Percentiles rank a stretch among this genome's conserved stretches.
Conservation (phyloP, 2,113 vertebrate species). For the Eulacestoma nigropectus region DNA sequence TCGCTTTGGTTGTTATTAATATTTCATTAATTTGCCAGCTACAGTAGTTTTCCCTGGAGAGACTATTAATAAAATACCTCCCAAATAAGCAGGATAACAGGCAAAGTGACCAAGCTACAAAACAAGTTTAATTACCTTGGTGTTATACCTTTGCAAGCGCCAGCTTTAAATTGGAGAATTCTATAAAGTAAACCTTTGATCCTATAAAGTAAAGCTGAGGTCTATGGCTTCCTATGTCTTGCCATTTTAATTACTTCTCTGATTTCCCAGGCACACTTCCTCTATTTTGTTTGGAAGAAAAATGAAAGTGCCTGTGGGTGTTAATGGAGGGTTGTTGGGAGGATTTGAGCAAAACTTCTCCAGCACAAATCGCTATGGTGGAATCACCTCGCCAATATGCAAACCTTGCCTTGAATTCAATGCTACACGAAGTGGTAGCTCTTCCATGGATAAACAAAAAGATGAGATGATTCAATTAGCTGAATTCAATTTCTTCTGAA, state of each 20-base stretch:
- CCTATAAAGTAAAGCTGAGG: constrained; percentile 34
- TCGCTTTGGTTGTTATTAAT: constrained; percentile 70
- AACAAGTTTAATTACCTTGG: constrained; percentile 71
- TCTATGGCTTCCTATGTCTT: constrained; percentile 32
- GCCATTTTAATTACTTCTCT: constrained; percentile 57
- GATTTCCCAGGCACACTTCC: neutral
- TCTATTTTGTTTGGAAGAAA: neutral
- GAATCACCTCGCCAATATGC: neutral
- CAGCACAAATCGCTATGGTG: fast-evolving
- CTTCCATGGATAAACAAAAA: neutral
- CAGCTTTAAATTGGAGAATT: constrained; percentile 55
- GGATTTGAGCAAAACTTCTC: neutral
- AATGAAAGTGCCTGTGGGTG: neutral
- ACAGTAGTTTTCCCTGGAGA: constrained; percentile 67
- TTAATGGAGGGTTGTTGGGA: neutral
- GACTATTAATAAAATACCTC: constrained; percentile 81
- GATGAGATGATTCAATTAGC: neutral
- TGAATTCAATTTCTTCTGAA: neutral
- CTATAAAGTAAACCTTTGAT: constrained; percentile 60
- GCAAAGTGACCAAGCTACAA: constrained; percentile 68
- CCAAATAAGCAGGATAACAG: constrained; percentile 73
- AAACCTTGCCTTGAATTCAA: neutral
- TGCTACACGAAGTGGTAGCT: fast-evolving
- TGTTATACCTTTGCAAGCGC: constrained; percentile 29
- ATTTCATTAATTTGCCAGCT: constrained; percentile 77